Conservation (phyloP, 2,113 vertebrate species). For the Poeciliopsis occidentalis region DNA sequence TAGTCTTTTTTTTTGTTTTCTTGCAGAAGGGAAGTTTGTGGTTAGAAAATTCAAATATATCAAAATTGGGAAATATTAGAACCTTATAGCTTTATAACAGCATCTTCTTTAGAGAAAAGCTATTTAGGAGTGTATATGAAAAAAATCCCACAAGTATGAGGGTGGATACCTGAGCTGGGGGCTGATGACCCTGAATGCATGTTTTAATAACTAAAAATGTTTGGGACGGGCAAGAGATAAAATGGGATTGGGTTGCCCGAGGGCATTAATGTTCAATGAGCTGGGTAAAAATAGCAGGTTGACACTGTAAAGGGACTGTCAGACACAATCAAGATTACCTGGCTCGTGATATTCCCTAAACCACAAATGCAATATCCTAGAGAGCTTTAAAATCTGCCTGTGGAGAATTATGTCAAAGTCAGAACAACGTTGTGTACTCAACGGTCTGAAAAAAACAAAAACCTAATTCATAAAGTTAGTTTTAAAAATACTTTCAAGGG, state of each 20-base stretch:
- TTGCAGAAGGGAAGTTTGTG: neutral
- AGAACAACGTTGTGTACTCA: conserved; percentile 1
- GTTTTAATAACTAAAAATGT: conserved; percentile 51
- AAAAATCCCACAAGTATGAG: neutral
- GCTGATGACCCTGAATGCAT: conserved; percentile 27
- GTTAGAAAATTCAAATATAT: neutral
- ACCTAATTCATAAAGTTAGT: neutral
- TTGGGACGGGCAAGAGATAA: conserved; percentile 25
- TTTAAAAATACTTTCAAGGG: neutral
- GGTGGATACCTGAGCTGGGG: conserved; percentile 6
- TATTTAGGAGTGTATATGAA: neutral
- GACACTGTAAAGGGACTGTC: conserved; percentile 61
- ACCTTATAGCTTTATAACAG: neutral
- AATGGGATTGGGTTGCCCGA: conserved; percentile 38
- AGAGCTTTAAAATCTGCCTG: conserved; percentile 43
- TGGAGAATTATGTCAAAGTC: conserved; percentile 32
- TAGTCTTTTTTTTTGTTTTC: neutral
- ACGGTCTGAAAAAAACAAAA: neutral
- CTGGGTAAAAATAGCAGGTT: conserved; percentile 66
- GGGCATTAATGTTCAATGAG: conserved; percentile 57
- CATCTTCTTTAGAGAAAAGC: neutral
- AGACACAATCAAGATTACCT: conserved; percentile 62
- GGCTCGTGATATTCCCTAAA: conserved; percentile 50
- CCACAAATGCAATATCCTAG: conserved; percentile 53
- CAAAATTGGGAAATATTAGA: neutral